Base-by-base conservation (phyloP, 2,113 vertebrate species). In the Mobula birostris region DNA sequence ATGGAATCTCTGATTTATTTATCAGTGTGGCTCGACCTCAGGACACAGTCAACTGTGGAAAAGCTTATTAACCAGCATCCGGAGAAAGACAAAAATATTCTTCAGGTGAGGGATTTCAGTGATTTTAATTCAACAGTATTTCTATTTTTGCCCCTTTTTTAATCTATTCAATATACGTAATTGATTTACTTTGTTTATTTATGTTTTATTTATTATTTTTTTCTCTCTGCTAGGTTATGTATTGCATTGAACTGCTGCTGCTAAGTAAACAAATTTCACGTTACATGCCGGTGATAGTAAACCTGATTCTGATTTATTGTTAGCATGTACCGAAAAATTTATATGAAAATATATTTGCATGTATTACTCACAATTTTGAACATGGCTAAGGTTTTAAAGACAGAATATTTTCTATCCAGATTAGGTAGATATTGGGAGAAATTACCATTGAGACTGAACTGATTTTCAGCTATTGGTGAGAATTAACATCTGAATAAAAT, bases 1-100 rank as follows among this genome's bases (percentile, higher is more conserved):
- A 72, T 78, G 1, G 40, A 36, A 7, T 94, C 74, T 40, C 70
- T 0, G 94, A 2, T 94, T 94, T 80, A 24, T 15, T 82, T 63
- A 79, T 66, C n/a, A 94, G 99, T 99, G 87, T 99, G 99, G 99
- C 96, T 99, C 96, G 99, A 99, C 95, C 96, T 99, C 95, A 98
- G 99, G 95, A 99, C 99, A 9, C 99, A 99, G 96, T 97, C 98
- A 77, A 99, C 99, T 0, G 98, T 99, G 95, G 99, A 99, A 94
- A 95, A 95, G n/a, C 98, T 99, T 95, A 98, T 98, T 95, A 97
- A 97, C 96, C 98, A 97, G 97, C 96, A 98, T 94, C 98, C 98
- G 88, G 98, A 98, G 94, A 96, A 96, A 88, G 98, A 98, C 96
- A 99, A 99, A 96, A 97, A 98, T 95, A 98, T 98, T 96, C 97